Conservation (phyloP, 1,140 invertebrate species). For the Agraylea sexmaculata region DNA sequence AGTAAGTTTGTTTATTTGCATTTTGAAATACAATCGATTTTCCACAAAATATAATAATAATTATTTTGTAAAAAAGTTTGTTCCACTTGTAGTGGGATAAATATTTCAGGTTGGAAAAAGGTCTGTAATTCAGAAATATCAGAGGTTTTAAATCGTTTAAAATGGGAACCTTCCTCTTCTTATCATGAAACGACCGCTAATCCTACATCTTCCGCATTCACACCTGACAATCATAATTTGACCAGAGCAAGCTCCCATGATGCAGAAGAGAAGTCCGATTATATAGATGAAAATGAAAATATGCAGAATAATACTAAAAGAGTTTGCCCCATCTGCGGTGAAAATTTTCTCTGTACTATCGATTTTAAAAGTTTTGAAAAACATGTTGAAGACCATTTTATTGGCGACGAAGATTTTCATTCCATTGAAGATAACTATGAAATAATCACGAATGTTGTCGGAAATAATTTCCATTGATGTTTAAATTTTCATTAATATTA, state of each 20-base stretch:
- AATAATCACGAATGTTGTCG: slow-evolving; percentile 20
- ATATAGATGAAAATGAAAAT: too few relatives aligned
- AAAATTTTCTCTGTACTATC: slow-evolving; percentile 33
- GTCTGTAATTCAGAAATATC: too few relatives aligned
- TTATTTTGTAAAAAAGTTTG: too few relatives aligned
- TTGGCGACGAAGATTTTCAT: slow-evolving; percentile 33
- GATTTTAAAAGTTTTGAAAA: slow-evolving; percentile 36
- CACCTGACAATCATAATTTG: too few relatives aligned
- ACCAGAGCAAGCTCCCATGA: too few relatives aligned
- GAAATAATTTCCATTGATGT: slow-evolving; percentile 18
- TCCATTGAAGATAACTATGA: slow-evolving; percentile 34
- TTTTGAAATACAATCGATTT: background rate
- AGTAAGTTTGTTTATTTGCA: slow-evolving; percentile 20
- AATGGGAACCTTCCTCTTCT: too few relatives aligned
- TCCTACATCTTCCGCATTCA: too few relatives aligned
- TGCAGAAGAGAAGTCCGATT: too few relatives aligned
- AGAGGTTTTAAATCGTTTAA: too few relatives aligned
- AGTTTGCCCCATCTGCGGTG: slow-evolving; percentile 44
- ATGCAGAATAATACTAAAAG: slow-evolving; percentile 24
- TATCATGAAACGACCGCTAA: too few relatives aligned
- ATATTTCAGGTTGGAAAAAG: too few relatives aligned
- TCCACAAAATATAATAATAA: background rate
- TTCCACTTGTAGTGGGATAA: too few relatives aligned
- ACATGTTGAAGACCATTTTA: slow-evolving; percentile 46
- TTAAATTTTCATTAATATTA: background rate